phyloP scores from a whole-genome alignment of 64 coral and sea anemone species.

The Astreopora myriophthalma region DNA sequence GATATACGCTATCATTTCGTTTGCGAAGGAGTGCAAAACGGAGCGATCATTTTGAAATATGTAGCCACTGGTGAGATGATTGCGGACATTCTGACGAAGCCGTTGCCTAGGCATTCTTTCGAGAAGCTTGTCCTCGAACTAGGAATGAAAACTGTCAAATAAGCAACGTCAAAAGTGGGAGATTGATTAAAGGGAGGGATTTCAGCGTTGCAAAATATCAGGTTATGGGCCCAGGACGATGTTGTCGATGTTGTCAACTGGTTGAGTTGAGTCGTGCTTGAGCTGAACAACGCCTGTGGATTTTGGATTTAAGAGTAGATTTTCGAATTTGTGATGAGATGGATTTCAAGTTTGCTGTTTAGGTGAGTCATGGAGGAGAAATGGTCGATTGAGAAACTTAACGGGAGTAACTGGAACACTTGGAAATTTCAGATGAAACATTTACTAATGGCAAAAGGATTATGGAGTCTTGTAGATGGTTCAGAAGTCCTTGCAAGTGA shows the following conservation, averaged over 20 bases:
- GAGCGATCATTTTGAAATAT: constrained; percentile 1
- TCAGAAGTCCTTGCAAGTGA: not conserved
- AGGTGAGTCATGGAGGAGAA: not conserved
- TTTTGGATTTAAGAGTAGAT: too few species aligned
- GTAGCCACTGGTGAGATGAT: constrained; percentile 37
- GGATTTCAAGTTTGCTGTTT: too few species aligned
- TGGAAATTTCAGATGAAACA: too few species aligned
- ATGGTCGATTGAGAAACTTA: not conserved
- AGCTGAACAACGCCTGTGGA: too few species aligned
- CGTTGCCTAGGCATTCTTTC: constrained; percentile 19
- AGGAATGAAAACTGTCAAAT: constrained; percentile 35
- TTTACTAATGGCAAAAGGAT: too few species aligned
- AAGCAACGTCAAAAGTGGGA: not conserved
- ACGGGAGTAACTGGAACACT: not conserved
- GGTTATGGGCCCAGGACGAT: too few species aligned
- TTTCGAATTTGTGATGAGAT: too few species aligned
- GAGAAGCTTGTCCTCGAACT: not conserved
- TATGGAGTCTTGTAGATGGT: not conserved
- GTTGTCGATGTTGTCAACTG: too few species aligned
- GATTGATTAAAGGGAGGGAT: too few species aligned
- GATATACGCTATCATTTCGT: constrained; percentile 69
- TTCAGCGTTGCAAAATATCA: not conserved
- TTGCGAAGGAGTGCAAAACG: constrained; percentile 35
- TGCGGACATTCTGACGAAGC: constrained; percentile 41
- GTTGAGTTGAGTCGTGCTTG: too few species aligned